A percentile compares a stretch with the other conserved stretches of the same genome.
Evolutionary conservation across 2,113 vertebrate genomes (phyloP).

Genomic region (Sceloporus undulatus): DNA sequence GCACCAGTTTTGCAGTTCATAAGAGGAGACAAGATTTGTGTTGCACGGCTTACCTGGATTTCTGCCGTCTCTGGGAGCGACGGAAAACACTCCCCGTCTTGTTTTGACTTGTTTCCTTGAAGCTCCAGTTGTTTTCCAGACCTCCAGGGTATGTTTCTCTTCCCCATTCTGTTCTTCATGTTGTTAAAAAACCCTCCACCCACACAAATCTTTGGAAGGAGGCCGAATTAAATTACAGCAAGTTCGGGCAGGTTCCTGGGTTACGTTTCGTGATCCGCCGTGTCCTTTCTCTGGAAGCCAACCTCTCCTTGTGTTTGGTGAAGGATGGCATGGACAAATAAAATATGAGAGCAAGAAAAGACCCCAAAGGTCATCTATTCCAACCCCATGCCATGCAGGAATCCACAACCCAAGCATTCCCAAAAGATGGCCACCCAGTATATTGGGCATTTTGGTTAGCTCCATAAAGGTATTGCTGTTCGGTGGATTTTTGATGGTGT

Average conservation of each 20-base stretch:
- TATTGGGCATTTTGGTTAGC: too few relatives aligned
- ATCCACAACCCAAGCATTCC: too few relatives aligned
- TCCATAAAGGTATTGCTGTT: too few relatives aligned
- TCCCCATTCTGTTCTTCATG: background rate
- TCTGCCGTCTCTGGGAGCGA: conserved; percentile 21
- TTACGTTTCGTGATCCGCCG: background rate
- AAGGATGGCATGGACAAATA: too few relatives aligned
- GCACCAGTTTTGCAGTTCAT: too few relatives aligned
- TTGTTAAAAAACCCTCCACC: background rate
- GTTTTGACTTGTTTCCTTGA: conserved; percentile 60
- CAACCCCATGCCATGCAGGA: too few relatives aligned
- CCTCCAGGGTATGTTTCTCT: conserved; percentile 48
- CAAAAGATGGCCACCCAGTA: too few relatives aligned
- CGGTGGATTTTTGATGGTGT: too few relatives aligned
- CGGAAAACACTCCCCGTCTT: conserved; percentile 43
- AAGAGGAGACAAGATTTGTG: background rate
- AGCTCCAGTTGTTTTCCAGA: conserved; percentile 67
- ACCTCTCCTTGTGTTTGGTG: too few relatives aligned
- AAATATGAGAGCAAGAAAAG: too few relatives aligned
- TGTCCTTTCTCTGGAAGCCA: too few relatives aligned
- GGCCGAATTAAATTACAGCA: conserved; percentile 47
- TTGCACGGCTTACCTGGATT: background rate
- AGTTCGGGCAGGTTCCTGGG: conserved; percentile 21
- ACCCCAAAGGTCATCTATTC: too few relatives aligned
- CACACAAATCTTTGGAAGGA: background rate